These are phyloP conservation scores for Hypercompe scribonia DNA, from an alignment of 2,888 invertebrate species.

Conservation along the genomic window DNA sequence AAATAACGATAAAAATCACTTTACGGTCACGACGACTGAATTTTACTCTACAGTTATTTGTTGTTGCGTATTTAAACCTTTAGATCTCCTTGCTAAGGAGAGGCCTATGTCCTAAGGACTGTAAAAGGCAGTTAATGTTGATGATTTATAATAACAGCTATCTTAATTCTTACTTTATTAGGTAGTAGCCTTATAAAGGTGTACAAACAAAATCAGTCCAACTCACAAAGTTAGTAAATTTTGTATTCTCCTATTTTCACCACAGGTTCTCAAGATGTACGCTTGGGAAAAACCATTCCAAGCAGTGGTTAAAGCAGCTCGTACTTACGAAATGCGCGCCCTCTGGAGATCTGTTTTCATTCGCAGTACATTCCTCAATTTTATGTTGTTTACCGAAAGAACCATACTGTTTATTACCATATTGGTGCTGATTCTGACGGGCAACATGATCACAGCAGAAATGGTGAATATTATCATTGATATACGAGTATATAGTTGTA, in stretches of 20 bases:
- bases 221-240: background rate
- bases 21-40: background rate
- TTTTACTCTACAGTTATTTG: background rate
- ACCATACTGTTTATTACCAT: slow-evolving; percentile 89
- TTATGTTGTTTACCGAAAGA: slow-evolving; percentile 91
- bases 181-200: background rate
- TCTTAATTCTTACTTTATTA: background rate
- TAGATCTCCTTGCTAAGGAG: too few relatives aligned
- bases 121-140: too few relatives aligned
- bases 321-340: slow-evolving; percentile 85
- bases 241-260: slow-evolving; percentile 12
- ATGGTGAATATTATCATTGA: slow-evolving; percentile 58
- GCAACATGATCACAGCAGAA: slow-evolving; percentile 72
- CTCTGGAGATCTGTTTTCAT: slow-evolving; percentile 87
- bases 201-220: background rate
- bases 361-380: slow-evolving; percentile 89
- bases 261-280: slow-evolving; percentile 96
- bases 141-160: background rate
- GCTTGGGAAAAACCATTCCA: slow-evolving; percentile 96
- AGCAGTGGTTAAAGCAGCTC: slow-evolving; percentile 87
- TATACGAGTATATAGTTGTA: background rate
- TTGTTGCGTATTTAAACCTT: background rate
- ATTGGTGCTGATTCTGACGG: slow-evolving; percentile 70
- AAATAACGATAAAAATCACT: background rate
- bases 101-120: too few relatives aligned